A percentile compares a stretch with the other conserved stretches of the same genome.
Conservation (phyloP, 2,797 vertebrate species). For the Heterohyrax brucei region DNA sequence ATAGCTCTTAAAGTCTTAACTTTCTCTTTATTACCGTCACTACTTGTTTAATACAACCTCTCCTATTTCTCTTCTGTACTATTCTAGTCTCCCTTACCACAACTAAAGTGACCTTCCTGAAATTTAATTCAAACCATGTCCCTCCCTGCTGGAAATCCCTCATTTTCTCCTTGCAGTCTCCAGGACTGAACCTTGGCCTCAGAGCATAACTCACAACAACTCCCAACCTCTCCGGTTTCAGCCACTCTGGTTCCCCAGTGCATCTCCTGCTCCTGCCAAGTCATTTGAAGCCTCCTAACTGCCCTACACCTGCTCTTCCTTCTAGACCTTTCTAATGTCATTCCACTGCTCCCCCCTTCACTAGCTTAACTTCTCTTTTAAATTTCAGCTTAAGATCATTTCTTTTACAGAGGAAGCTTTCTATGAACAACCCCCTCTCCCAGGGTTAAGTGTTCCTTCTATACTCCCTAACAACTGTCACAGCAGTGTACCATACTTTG, state of each 20-base stretch:
- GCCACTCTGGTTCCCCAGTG: background rate
- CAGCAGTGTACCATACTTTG: background rate
- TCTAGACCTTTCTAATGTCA: conserved; percentile 8
- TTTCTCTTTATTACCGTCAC: conserved; percentile 20
- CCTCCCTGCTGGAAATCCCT: conserved; percentile 52
- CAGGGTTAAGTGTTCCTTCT: background rate
- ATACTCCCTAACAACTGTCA: background rate
- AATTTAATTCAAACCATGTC: conserved; percentile 53
- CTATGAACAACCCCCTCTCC: background rate
- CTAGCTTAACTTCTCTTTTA: conserved; percentile 29
- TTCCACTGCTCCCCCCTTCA: background rate
- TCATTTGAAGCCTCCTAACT: background rate
- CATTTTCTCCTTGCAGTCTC: background rate
- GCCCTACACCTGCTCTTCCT: background rate
- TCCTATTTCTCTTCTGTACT: conserved; percentile 51
- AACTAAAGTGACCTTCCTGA: conserved; percentile 56
- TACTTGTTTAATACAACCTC: background rate
- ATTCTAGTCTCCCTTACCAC: conserved; percentile 45
- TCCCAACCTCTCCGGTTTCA: conserved; percentile 1
- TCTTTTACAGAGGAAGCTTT: conserved; percentile 7
- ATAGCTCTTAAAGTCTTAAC: conserved; percentile 3
- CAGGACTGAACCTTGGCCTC: conserved; percentile 37
- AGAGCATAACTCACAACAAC: background rate
- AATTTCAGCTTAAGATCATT: conserved; percentile 3
- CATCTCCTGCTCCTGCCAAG: background rate